Evolutionary conservation across 2,113 vertebrate genomes (phyloP), one percentile per base, ranked within the genome.

Genomic region (Hippoglossus stenolepis): DNA sequence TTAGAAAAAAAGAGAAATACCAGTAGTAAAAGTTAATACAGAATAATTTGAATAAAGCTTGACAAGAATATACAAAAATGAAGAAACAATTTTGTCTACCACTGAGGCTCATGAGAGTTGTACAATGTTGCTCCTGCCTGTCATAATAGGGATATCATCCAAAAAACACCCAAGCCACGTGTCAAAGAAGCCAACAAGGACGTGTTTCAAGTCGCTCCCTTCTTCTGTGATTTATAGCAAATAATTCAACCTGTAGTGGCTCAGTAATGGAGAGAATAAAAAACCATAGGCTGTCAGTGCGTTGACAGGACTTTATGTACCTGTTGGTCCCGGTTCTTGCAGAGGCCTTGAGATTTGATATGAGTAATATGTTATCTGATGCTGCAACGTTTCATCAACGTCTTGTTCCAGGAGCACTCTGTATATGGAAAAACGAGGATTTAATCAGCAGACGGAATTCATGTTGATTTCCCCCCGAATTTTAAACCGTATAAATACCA

Each of bases 141-240:
- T 31, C 31, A 31, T 31, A 31, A 31, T 31, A 31, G 28, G 28
- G 6, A 31, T 31, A 31, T 31, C 28, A 38, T 60, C 40, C 62
- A 67, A 65, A 59, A 66, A 35, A 68, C 21, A 20, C 14, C 35
- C 9, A 69, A 9, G 35, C 58, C 18, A 65, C 12, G 20, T 57
- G 10, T 51, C 49, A 43, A 3, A 54, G 47, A 21, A 63, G 31
- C 31, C 40, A 74, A 31, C 5, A 47, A 61, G 18, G 18, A 68
- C 61, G 38, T n/a, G 61, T 49, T 70, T 18, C 45, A 35, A 65
- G 47, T 2, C 31, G 2, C 1, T n/a, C 7, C 0, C 0, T 2
- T 38, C 11, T 65, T 40, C 65, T 45, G 61, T 66, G 66, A 75
- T 75, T 71, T 63, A 77, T 73, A 57, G 28, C 12, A 12, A 57